Percentiles rank a stretch among this genome's conserved stretches.
Conservation (phyloP, 2,113 vertebrate species). For the Natator depressus region DNA sequence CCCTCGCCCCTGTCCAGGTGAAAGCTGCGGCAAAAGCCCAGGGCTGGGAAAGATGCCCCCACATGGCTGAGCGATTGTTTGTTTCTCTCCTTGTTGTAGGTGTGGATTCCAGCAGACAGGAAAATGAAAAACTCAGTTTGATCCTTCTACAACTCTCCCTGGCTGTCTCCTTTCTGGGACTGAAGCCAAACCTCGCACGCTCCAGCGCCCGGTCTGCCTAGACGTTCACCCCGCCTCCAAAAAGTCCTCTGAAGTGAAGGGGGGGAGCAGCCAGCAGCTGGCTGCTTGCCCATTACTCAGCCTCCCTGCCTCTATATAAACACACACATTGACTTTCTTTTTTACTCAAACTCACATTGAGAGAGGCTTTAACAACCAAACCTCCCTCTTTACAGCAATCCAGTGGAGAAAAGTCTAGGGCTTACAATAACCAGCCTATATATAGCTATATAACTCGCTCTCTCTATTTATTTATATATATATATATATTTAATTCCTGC, state of each 20-base stretch:
- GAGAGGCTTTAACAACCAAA: constrained; percentile 75
- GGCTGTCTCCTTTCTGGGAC: constrained; percentile 24
- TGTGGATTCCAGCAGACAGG: background rate
- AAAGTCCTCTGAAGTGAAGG: constrained; percentile 60
- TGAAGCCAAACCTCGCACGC: constrained; percentile 77
- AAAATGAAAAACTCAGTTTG: background rate
- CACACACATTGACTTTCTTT: constrained; percentile 87
- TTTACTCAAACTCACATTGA: constrained; percentile 81
- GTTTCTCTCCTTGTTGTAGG: background rate
- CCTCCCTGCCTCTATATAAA: constrained; percentile 94
- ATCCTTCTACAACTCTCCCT: background rate
- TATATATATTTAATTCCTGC: constrained; percentile 25
- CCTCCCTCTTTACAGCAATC: constrained; percentile 22
- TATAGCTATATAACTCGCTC: background rate
- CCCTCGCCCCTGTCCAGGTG: background rate
- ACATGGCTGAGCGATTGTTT: background rate
- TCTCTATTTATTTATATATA: constrained; percentile 39
- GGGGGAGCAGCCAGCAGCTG: constrained; percentile 67
- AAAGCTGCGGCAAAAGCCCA: background rate
- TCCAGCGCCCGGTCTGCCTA: constrained; percentile 71
- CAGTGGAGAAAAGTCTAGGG: constrained; percentile 17
- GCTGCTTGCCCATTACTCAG: constrained; percentile 79
- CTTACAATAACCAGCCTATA: constrained; percentile 9
- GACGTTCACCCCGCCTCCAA: constrained; percentile 74
- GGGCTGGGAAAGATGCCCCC: background rate